phyloP scores from a whole-genome alignment of 2,888 invertebrate genomes.

The Tipula helvola region DNA sequence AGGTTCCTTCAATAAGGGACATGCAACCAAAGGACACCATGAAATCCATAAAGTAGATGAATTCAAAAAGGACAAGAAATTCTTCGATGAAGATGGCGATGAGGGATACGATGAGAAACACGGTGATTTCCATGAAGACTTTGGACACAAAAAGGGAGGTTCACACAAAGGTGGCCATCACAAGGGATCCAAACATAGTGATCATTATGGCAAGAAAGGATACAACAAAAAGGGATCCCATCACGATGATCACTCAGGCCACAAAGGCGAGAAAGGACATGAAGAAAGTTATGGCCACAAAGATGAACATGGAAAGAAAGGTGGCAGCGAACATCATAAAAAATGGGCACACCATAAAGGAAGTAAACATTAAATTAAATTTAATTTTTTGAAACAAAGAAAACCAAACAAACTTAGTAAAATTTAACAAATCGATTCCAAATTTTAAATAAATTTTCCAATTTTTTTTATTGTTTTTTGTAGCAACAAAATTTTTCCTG shows the following conservation, averaged over 20 bases:
- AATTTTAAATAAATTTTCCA: neutral
- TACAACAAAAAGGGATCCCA: conserved; percentile 69
- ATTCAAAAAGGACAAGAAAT: conserved; percentile 74
- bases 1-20: conserved; percentile 71
- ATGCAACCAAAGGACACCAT: conserved; percentile 76
- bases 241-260: conserved; percentile 65
- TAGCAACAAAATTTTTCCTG: neutral
- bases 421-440: neutral
- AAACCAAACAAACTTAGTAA: neutral
- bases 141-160: conserved; percentile 70
- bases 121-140: conserved; percentile 65
- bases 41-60: conserved; percentile 76
- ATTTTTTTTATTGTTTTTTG: neutral
- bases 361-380: conserved; percentile 7
- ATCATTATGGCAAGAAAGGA: conserved; percentile 69
- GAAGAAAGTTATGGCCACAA: conserved; percentile 64
- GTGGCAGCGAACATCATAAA: conserved; percentile 66
- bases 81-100: conserved; percentile 75
- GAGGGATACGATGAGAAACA: conserved; percentile 71
- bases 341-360: conserved; percentile 58
- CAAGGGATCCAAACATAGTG: conserved; percentile 61
- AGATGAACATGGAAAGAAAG: conserved; percentile 65
- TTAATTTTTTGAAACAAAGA: neutral
- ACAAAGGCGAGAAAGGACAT: conserved; percentile 65
- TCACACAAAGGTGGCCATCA: conserved; percentile 71